Percentiles rank a stretch among this genome's conserved stretches.
Conservation (phyloP, 2,797 vertebrate genomes). For the Champsocephalus gunnari region DNA sequence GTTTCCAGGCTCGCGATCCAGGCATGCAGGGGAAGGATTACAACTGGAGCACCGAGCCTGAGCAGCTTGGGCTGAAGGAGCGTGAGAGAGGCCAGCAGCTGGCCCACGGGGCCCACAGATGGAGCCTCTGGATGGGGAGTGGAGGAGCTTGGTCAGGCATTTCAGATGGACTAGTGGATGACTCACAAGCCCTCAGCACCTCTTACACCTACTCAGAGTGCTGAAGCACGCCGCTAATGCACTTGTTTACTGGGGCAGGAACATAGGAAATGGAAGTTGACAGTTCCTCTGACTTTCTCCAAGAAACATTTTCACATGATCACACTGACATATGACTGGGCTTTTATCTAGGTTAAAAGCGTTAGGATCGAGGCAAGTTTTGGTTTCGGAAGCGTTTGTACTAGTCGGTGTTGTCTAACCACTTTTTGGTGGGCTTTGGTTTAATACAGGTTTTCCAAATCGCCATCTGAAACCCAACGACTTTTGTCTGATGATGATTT, state of each 20-base stretch:
- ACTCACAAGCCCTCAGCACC: slow-evolving; percentile 64
- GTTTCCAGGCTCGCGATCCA: slow-evolving; percentile 45
- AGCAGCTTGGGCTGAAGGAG: slow-evolving; percentile 69
- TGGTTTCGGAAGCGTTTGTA: too few species aligned
- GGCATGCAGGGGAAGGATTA: slow-evolving; percentile 57
- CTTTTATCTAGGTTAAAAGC: neutral
- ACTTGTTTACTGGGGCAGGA: slow-evolving; percentile 40
- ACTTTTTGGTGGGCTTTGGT: too few species aligned
- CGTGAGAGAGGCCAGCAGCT: slow-evolving; percentile 74
- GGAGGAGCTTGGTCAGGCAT: slow-evolving; percentile 58
- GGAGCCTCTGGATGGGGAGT: slow-evolving; percentile 69
- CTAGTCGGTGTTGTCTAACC: too few species aligned
- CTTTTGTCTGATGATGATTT: too few species aligned
- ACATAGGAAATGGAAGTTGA: slow-evolving; percentile 53
- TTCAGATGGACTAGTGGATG: slow-evolving; percentile 68
- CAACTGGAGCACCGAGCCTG: slow-evolving; percentile 57
- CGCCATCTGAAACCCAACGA: too few species aligned
- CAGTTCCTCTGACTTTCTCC: slow-evolving; percentile 38
- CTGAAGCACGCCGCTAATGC: slow-evolving; percentile 38
- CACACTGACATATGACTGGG: slow-evolving; percentile 13
- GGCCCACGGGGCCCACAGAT: slow-evolving; percentile 72
- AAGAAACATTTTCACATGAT: slow-evolving; percentile 26
- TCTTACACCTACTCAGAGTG: slow-evolving; percentile 55
- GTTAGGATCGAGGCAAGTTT: too few species aligned
- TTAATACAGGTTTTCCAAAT: too few species aligned